Conservation (phyloP, 2,888 invertebrate species). For the Cheilosia grossa region DNA sequence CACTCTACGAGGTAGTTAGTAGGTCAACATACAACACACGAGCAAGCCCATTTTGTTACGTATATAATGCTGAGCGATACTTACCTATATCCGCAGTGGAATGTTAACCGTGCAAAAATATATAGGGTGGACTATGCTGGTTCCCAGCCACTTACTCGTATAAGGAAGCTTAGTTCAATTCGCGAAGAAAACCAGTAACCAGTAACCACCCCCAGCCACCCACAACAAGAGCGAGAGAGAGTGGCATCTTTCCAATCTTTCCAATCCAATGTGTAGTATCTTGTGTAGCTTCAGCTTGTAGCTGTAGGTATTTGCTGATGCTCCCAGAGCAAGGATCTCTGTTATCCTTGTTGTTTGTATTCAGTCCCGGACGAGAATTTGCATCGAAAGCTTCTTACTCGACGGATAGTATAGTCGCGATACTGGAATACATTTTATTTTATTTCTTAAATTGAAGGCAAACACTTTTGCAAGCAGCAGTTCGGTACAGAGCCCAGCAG, state of each 20-base stretch:
- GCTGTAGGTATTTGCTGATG: constrained; percentile 45
- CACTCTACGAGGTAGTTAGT: constrained; percentile 62
- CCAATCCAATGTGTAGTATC: constrained; percentile 26
- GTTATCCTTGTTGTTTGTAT: constrained; percentile 74
- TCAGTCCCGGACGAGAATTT: constrained; percentile 83
- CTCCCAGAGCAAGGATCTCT: constrained; percentile 70
- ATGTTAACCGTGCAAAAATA: constrained; percentile 48
- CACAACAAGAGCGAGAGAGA: constrained; percentile 34
- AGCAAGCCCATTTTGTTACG: constrained; percentile 46
- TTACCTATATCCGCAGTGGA: constrained; percentile 53
- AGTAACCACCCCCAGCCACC: neutral
- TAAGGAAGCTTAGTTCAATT: constrained; percentile 53
- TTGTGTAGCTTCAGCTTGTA: neutral
- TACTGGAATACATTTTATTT: constrained; percentile 39
- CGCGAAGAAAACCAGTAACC: constrained; percentile 2
- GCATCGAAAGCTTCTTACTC: constrained; percentile 77
- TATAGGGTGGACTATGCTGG: constrained; percentile 36
- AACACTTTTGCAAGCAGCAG: constrained; percentile 34
- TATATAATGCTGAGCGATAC: constrained; percentile 11
- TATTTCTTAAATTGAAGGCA: constrained; percentile 36
- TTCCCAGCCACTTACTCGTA: constrained; percentile 47
- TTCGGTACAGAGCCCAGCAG: constrained; percentile 23
- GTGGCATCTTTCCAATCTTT: constrained; percentile 67
- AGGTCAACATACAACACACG: constrained; percentile 69
- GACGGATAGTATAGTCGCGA: constrained; percentile 57